phyloP scores from a whole-genome alignment of 2,797 vertebrate genomes.

The Passerculus sandwichensis region DNA sequence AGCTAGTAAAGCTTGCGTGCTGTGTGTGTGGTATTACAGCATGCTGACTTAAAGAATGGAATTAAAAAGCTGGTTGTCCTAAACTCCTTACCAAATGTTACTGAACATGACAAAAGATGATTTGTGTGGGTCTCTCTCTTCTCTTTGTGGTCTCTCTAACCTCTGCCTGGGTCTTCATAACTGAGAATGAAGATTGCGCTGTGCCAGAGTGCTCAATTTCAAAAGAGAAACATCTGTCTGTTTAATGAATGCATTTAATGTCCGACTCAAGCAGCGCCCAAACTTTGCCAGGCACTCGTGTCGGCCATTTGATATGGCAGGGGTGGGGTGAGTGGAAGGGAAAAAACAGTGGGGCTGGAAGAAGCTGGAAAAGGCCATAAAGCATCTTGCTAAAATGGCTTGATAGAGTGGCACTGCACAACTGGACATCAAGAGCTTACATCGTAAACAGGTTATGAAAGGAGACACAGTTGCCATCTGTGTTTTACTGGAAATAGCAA shows the following conservation, averaged over 20 bases:
- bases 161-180: neutral
- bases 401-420: neutral
- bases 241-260: neutral
- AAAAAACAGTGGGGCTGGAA: neutral
- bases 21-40: neutral
- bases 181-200: neutral
- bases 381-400: neutral
- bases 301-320: neutral
- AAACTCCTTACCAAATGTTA: neutral
- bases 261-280: neutral
- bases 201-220: neutral
- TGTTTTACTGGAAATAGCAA: neutral
- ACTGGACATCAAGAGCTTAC: neutral
- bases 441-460: neutral
- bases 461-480: neutral
- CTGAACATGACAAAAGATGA: neutral
- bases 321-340: neutral
- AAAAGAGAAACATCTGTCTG: neutral
- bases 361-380: neutral
- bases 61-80: neutral
- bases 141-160: constrained; percentile 7
- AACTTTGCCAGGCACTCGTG: neutral
- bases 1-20: neutral
- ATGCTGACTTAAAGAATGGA: neutral
- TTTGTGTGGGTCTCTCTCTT: neutral